Evolutionary conservation across 2,888 invertebrate genomes (phyloP).

Genomic region (Diarsia rubi): DNA sequence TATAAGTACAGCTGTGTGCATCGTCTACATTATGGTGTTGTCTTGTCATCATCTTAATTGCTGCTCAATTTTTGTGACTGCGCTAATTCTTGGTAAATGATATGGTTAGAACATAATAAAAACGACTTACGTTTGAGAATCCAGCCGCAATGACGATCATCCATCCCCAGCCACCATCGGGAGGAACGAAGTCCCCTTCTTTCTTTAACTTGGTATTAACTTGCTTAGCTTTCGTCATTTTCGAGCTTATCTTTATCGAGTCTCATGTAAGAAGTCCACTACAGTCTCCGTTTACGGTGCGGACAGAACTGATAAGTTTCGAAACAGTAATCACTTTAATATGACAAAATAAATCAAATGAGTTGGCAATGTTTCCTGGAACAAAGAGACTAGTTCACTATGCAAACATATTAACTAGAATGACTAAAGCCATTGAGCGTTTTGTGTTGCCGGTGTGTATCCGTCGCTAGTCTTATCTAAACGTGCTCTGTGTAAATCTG

Average conservation of each 20-base stretch:
- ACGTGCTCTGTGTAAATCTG: conserved; percentile 50
- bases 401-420: conserved; percentile 54
- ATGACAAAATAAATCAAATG: conserved; percentile 54
- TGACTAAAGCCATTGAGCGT: conserved; percentile 52
- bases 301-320: conserved; percentile 74
- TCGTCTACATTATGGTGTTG: conserved; percentile 25
- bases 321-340: conserved; percentile 51
- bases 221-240: conserved; percentile 78
- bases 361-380: conserved; percentile 56
- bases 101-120: not conserved
- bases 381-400: conserved; percentile 65
- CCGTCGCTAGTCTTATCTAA: conserved; percentile 52
- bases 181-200: conserved; percentile 92
- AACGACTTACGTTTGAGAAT: conserved; percentile 92
- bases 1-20: conserved; percentile 8
- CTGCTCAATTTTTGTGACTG: conserved; percentile 18
- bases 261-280: conserved; percentile 38
- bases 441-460: conserved; percentile 45
- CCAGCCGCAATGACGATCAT: conserved; percentile 93
- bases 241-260: conserved; percentile 48
- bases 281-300: conserved; percentile 66
- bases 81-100: not conserved
- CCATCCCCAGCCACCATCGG: conserved; percentile 96
- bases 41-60: conserved; percentile 39
- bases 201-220: conserved; percentile 81